phyloP scores from a whole-genome alignment of 2,888 invertebrate genomes.

The Drosophila merina region DNA sequence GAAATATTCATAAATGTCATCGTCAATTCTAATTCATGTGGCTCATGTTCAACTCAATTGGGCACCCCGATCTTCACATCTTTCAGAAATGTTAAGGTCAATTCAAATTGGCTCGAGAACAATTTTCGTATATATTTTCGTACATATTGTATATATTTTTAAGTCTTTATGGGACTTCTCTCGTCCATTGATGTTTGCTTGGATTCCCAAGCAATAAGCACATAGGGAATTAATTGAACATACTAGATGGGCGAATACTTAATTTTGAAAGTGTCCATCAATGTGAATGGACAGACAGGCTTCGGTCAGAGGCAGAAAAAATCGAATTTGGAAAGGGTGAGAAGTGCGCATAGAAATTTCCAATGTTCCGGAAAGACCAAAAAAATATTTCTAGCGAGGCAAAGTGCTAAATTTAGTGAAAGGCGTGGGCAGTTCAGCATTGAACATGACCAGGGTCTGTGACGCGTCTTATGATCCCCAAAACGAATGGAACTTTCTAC shows the following conservation, averaged over 20 bases:
- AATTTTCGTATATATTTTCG: conserved; percentile 30
- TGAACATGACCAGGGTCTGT: conserved; percentile 74
- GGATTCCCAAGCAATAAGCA: not conserved
- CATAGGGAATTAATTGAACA: conserved; percentile 16
- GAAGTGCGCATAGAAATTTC: conserved; percentile 40
- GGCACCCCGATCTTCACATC: conserved; percentile 46
- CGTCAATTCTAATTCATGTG: conserved; percentile 61
- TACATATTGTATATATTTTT: not conserved
- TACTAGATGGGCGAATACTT: conserved; percentile 44
- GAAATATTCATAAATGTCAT: conserved; percentile 72
- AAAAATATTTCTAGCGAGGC: conserved; percentile 39
- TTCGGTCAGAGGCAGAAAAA: not conserved
- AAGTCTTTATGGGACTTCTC: conserved; percentile 11
- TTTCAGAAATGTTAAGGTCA: conserved; percentile 63
- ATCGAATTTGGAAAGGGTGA: conserved; percentile 11
- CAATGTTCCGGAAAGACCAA: conserved; percentile 48
- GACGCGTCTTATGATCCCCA: conserved; percentile 55
- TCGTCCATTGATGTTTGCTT: conserved; percentile 6
- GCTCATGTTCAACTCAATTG: conserved; percentile 59
- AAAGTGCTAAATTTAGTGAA: conserved; percentile 69
- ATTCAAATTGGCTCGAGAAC: conserved; percentile 64
- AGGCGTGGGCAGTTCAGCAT: conserved; percentile 70
- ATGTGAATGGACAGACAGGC: conserved; percentile 12
- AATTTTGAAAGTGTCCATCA: conserved; percentile 45
- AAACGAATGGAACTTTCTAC: conserved; percentile 46